A percentile compares a stretch with the other conserved stretches of the same genome.
Evolutionary conservation across 2,113 vertebrate species (phyloP).

Genomic region (Meleagris gallopavo): DNA sequence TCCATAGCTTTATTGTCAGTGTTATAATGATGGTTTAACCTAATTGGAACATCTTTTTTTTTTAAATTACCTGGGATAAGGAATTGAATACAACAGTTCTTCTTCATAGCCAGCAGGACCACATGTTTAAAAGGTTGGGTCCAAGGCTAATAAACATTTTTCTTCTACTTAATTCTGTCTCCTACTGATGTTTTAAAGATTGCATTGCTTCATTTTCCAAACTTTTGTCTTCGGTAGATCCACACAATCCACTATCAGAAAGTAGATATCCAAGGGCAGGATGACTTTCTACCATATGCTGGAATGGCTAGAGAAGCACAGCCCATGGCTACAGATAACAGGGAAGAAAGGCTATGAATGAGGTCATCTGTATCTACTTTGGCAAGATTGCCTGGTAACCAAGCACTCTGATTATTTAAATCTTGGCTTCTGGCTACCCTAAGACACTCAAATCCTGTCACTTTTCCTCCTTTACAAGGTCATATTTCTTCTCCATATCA

Average conservation of each 20-base stretch:
- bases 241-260: not conserved
- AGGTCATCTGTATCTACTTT: not conserved
- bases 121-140: not conserved
- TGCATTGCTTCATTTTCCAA: not conserved
- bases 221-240: not conserved
- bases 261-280: not conserved
- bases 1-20: not conserved
- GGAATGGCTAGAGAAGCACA: not conserved
- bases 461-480: not conserved
- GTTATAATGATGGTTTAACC: not conserved
- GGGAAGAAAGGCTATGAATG: not conserved
- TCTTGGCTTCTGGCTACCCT: not conserved
- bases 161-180: not conserved
- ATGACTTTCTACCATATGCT: no score
- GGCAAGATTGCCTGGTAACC: not conserved
- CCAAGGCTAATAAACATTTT: not conserved
- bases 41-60: not conserved
- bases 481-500: not conserved
- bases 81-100: not conserved
- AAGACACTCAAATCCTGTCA: not conserved
- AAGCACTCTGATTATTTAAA: not conserved
- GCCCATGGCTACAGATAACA: not conserved
- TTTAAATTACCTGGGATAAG: not conserved
- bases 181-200: not conserved
- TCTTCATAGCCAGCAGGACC: not conserved